These are phyloP conservation scores for Ciconia stormi DNA, from an alignment of 2,113 vertebrate species.

Conservation along the genomic window DNA sequence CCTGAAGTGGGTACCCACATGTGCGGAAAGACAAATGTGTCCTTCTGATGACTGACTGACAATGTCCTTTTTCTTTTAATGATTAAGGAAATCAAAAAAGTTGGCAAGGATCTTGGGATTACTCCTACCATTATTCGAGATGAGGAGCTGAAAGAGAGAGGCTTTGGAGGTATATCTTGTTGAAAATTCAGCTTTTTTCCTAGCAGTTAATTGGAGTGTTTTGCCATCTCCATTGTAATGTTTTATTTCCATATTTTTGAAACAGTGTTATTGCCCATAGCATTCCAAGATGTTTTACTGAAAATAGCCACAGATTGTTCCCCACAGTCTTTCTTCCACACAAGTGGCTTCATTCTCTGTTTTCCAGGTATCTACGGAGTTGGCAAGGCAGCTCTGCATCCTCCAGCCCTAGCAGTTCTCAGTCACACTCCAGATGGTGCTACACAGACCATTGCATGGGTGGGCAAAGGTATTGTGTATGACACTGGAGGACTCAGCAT, in stretches of 20 bases:
- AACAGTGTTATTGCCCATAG: neutral
- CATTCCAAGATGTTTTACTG: neutral
- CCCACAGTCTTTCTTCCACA: neutral
- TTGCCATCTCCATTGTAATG: neutral
- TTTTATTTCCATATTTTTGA: neutral
- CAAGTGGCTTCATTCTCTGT: neutral
- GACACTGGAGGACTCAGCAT: slow-evolving; percentile 98
- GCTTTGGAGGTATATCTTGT: slow-evolving; percentile 88
- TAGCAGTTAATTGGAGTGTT: neutral
- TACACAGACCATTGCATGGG: slow-evolving; percentile 97
- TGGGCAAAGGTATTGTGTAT: slow-evolving; percentile 97
- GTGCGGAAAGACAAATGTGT: neutral
- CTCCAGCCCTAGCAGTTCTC: slow-evolving; percentile 89
- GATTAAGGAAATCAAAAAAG: slow-evolving; percentile 89
- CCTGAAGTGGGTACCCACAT: neutral
- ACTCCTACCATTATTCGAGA: slow-evolving; percentile 88
- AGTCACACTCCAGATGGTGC: slow-evolving; percentile 93
- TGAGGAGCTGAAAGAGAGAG: slow-evolving; percentile 89
- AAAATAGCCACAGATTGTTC: neutral
- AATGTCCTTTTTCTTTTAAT: slow-evolving; percentile 23
- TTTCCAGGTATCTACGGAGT: slow-evolving; percentile 93
- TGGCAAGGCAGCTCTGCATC: slow-evolving; percentile 91
- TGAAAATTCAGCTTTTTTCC: neutral
- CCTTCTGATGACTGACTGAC: neutral
- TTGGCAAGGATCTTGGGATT: slow-evolving; percentile 88